Conservation (phyloP, 2,113 vertebrate species). For the Abramis brama region DNA sequence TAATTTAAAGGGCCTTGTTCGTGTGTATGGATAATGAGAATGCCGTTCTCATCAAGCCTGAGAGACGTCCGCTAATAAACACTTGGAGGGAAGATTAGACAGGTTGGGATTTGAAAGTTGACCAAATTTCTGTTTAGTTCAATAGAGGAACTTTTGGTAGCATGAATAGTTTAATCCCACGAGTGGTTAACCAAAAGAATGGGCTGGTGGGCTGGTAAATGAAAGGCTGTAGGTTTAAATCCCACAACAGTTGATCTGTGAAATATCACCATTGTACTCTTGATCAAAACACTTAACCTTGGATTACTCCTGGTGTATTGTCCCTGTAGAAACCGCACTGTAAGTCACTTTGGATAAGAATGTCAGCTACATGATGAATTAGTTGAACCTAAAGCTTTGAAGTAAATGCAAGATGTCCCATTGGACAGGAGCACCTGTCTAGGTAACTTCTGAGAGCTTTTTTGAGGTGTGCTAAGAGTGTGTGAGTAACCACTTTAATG, state of each 20-base stretch:
- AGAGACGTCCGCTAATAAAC: conserved; percentile 46
- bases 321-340: neutral
- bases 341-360: conserved; percentile 24
- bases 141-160: neutral
- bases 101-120: conserved; percentile 49
- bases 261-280: conserved; percentile 1
- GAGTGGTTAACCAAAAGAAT: conserved; percentile 22
- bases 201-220: neutral
- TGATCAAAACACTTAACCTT: conserved; percentile 23
- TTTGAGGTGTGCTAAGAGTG: neutral
- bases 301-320: neutral
- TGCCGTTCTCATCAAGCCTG: conserved; percentile 52
- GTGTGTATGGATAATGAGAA: conserved; percentile 57
- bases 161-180: conserved; percentile 51
- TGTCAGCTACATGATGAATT: conserved; percentile 10
- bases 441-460: conserved; percentile 62
- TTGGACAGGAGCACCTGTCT: neutral
- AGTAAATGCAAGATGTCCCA: neutral
- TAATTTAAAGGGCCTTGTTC: conserved; percentile 64
- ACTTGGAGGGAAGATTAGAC: conserved; percentile 47
- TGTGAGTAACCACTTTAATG: neutral
- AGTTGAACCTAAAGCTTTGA: conserved; percentile 8
- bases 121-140: conserved; percentile 54
- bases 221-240: neutral
- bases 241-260: neutral